Conservation (phyloP, 2,888 invertebrate species). For the Drosophila villosipedis region DNA sequence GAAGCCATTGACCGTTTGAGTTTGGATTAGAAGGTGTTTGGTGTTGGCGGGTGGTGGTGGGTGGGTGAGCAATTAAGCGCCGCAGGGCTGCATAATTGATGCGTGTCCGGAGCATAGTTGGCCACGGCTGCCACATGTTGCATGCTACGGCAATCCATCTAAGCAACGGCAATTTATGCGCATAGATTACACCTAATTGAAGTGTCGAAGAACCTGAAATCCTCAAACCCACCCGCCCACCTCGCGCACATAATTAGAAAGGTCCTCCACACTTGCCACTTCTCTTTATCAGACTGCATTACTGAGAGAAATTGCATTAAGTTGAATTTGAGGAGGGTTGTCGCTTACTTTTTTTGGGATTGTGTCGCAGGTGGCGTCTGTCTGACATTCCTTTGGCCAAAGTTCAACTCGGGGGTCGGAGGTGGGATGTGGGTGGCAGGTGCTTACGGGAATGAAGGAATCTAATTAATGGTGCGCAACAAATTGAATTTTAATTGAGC, state of each 20-base stretch:
- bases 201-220: conserved; percentile 52
- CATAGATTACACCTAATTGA: conserved; percentile 76
- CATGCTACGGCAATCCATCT: conserved; percentile 42
- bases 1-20: neutral
- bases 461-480: conserved; percentile 78
- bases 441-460: conserved; percentile 32
- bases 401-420: conserved; percentile 13
- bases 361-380: conserved; percentile 53
- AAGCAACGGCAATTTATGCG: conserved; percentile 65
- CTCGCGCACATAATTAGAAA: conserved; percentile 60
- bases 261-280: conserved; percentile 3
- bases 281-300: conserved; percentile 29
- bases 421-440: neutral
- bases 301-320: conserved; percentile 64
- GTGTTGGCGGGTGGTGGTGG: too few relatives aligned
- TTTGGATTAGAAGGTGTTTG: neutral
- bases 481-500: conserved; percentile 79
- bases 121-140: conserved; percentile 67
- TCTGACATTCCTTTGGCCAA: conserved; percentile 36
- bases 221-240: conserved; percentile 23
- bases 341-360: conserved; percentile 1
- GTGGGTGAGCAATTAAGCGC: conserved; percentile 6
- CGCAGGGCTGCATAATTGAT: conserved; percentile 43
- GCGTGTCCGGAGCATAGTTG: conserved; percentile 19
- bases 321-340: conserved; percentile 6